Conservation (phyloP, 2,113 vertebrate species). For the Holacanthus passer region DNA sequence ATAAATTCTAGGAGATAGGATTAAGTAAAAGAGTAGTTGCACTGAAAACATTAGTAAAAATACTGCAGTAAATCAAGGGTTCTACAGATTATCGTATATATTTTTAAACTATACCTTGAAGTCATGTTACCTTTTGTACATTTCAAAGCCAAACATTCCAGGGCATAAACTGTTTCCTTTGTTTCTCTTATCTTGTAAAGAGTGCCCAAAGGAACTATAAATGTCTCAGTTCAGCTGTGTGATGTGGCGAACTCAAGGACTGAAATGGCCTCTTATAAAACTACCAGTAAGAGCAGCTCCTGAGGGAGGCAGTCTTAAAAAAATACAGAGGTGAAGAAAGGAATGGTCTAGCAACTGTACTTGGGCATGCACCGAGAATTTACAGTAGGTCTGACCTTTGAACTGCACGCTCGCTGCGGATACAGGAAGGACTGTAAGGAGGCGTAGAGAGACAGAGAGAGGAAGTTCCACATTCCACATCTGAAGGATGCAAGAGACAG, state of each 20-base stretch:
- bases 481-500: slow-evolving; percentile 60
- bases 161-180: slow-evolving; percentile 19
- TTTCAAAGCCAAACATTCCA: not conserved
- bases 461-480: slow-evolving; percentile 79
- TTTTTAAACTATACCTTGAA: not conserved
- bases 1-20: too few species aligned
- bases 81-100: not conserved
- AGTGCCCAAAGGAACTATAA: slow-evolving; percentile 30
- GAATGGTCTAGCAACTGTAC: slow-evolving; percentile 43
- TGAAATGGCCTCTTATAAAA: slow-evolving; percentile 40
- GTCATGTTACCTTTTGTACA: not conserved
- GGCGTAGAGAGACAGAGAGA: slow-evolving; percentile 47
- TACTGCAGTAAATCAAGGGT: not conserved
- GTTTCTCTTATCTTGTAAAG: slow-evolving; percentile 40
- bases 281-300: slow-evolving; percentile 17
- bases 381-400: slow-evolving; percentile 66
- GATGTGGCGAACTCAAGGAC: slow-evolving; percentile 29
- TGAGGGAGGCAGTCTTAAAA: slow-evolving; percentile 19
- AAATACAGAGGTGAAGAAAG: slow-evolving; percentile 39
- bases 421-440: slow-evolving; percentile 74
- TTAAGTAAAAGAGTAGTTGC: not conserved
- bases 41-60: not conserved
- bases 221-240: slow-evolving; percentile 47
- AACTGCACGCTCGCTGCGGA: slow-evolving; percentile 34
- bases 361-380: slow-evolving; percentile 46